A percentile compares a stretch with the other conserved stretches of the same genome.
Conservation (phyloP, 2,113 vertebrate genomes). For the Mormyrus iriodes region DNA sequence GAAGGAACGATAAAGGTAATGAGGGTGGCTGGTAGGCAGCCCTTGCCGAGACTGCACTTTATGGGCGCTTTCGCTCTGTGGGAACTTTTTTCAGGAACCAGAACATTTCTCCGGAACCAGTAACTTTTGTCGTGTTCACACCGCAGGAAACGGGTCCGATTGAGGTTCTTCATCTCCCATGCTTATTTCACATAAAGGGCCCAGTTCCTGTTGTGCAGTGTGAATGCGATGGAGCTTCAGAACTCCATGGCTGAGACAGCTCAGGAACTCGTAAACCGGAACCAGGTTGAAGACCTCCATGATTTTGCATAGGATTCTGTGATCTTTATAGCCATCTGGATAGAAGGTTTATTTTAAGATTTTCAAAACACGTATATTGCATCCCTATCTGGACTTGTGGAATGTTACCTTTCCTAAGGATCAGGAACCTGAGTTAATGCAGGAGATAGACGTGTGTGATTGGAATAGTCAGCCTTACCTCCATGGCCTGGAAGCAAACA, state of each 20-base stretch:
- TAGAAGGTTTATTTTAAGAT: neutral
- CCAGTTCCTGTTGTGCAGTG: neutral
- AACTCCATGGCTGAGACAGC: neutral
- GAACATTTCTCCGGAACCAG: neutral
- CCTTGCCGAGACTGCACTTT: neutral
- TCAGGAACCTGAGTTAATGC: neutral
- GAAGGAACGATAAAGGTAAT: conserved; percentile 75
- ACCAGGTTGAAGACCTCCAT: neutral
- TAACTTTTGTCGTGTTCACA: neutral
- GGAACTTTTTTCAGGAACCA: neutral
- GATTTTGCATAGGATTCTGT: neutral
- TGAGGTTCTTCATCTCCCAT: neutral
- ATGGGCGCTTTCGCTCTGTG: neutral
- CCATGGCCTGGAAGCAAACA: neutral
- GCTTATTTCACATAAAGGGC: neutral
- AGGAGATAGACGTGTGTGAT: neutral
- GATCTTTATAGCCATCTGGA: neutral
- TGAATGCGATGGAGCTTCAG: neutral
- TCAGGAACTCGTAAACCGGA: neutral
- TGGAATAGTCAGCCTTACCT: neutral
- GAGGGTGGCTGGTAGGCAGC: neutral
- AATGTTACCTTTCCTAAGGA: neutral
- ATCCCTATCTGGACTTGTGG: neutral
- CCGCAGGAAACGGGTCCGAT: neutral
- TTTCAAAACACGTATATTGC: neutral